phyloP scores from a whole-genome alignment of 2,888 invertebrate genomes.

The Chrysopilus asiliformis region DNA sequence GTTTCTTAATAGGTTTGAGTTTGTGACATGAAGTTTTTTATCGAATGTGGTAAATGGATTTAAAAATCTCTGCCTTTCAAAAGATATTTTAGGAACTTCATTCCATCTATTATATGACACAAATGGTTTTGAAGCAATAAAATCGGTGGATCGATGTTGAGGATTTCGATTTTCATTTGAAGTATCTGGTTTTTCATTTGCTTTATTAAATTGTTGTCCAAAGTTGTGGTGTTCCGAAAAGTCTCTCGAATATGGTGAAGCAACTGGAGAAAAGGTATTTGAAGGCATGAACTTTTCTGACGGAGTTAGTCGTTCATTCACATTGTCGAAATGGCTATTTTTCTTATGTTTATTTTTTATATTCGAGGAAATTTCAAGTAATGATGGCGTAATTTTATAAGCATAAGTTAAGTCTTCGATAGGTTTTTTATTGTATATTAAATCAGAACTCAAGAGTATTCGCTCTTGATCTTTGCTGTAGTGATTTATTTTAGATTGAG shows the following conservation, averaged over 20 bases:
- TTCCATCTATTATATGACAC: slow-evolving; percentile 5
- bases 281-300: too few species aligned
- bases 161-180: too few species aligned
- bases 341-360: slow-evolving; percentile 29
- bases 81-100: not conserved
- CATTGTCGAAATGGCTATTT: too few species aligned
- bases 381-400: slow-evolving; percentile 28
- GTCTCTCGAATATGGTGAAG: too few species aligned
- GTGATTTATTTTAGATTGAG: slow-evolving; percentile 36
- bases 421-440: slow-evolving; percentile 25
- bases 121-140: slow-evolving; percentile 22
- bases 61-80: not conserved
- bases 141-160: slow-evolving; percentile 18
- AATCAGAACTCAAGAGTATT: slow-evolving; percentile 33
- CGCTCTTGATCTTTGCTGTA: slow-evolving; percentile 35
- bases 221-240: too few species aligned
- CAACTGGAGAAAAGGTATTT: too few species aligned
- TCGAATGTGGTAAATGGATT: slow-evolving; percentile 33
- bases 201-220: too few species aligned
- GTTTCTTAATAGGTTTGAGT: too few species aligned
- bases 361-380: slow-evolving; percentile 32
- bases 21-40: too few species aligned
- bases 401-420: slow-evolving; percentile 30
- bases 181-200: too few species aligned
- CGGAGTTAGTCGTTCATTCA: too few species aligned